Evolutionary conservation across 2,888 invertebrate genomes (phyloP).

Genomic region (Pyrgus malvae): DNA sequence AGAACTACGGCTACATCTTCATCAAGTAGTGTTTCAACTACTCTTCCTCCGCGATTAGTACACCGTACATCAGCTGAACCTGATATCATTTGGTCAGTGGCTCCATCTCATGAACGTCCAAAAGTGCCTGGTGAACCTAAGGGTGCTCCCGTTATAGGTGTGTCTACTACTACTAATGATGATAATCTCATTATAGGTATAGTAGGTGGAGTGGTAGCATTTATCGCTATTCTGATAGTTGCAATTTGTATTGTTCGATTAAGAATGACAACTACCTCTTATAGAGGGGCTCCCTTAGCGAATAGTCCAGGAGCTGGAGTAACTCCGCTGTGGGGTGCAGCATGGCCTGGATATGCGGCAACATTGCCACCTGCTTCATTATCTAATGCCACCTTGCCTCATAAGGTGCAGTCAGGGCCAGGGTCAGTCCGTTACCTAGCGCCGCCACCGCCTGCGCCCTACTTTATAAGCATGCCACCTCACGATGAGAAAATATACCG

Average conservation of each 20-base stretch:
- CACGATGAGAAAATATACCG: slow-evolving; percentile 85
- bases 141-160: slow-evolving; percentile 79
- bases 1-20: slow-evolving; percentile 71
- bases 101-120: slow-evolving; percentile 85
- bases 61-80: slow-evolving; percentile 88
- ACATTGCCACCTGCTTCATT: slow-evolving; percentile 82
- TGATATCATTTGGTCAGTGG: slow-evolving; percentile 94
- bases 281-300: slow-evolving; percentile 86
- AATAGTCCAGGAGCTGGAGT: slow-evolving; percentile 83
- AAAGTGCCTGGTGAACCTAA: slow-evolving; percentile 82
- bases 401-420: slow-evolving; percentile 81
- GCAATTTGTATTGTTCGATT: slow-evolving; percentile 93
- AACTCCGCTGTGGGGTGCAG: slow-evolving; percentile 82
- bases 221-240: slow-evolving; percentile 93
- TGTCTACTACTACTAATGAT: slow-evolving; percentile 88
- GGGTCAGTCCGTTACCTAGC: slow-evolving; percentile 78
- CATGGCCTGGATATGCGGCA: slow-evolving; percentile 81
- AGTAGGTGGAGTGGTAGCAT: slow-evolving; percentile 95
- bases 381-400: slow-evolving; percentile 85
- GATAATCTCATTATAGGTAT: slow-evolving; percentile 97
- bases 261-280: slow-evolving; percentile 85
- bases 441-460: slow-evolving; percentile 85
- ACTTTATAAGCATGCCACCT: slow-evolving; percentile 84
- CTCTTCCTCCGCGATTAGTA: slow-evolving; percentile 75
- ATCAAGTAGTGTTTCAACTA: slow-evolving; percentile 67